Conservation (phyloP, 2,113 vertebrate species). For the Pterocles burchelli region DNA sequence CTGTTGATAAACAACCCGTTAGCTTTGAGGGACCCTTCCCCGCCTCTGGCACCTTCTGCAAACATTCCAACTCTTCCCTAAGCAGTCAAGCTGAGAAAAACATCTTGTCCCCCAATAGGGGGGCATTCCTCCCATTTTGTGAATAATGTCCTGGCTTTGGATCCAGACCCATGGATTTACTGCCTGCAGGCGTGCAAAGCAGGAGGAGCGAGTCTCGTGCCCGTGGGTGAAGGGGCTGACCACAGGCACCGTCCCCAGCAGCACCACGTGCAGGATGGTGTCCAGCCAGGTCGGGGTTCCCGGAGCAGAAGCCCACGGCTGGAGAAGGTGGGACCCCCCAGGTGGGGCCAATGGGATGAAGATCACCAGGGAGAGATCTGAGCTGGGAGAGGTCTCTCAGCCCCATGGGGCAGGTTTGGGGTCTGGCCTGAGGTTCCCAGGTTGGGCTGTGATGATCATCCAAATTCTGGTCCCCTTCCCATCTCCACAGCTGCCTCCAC, state of each 20-base stretch:
- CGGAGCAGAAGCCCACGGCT: neutral
- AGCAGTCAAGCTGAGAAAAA: neutral
- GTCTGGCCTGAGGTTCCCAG: neutral
- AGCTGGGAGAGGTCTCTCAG: neutral
- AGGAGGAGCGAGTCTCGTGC: neutral
- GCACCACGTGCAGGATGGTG: neutral
- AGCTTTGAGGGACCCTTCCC: neutral
- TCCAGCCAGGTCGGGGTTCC: neutral
- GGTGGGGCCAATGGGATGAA: neutral
- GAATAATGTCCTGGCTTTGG: neutral
- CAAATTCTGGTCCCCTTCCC: neutral
- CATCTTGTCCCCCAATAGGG: neutral
- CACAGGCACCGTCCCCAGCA: neutral
- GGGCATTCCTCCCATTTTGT: neutral
- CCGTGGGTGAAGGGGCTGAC: neutral
- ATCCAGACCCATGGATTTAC: neutral
- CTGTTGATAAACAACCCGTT: accelerated
- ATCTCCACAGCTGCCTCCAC: neutral
- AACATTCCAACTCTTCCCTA: neutral
- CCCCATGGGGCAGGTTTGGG: neutral
- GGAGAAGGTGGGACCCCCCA: neutral
- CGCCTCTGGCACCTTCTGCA: neutral
- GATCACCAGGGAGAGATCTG: neutral
- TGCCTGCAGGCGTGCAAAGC: neutral
- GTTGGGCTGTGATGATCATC: neutral